Base-by-base conservation (phyloP, 2,888 invertebrate species). In the Drosophila peninsularis region DNA sequence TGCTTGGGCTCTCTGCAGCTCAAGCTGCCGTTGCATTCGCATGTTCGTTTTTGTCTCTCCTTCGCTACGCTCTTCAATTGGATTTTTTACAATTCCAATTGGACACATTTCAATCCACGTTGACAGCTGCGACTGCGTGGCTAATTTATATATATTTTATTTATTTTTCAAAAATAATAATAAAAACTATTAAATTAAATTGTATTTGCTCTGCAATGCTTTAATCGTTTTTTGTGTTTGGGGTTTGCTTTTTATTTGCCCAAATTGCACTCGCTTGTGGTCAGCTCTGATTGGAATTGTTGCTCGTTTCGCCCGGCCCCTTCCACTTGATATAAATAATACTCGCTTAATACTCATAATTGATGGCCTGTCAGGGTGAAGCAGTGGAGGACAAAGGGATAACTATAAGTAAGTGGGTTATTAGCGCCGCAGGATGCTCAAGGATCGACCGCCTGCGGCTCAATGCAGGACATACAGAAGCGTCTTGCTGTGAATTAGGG, bases 401-500 rank as follows among this genome's bases (percentile, higher is more conserved):
- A 89, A 89, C 89, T 88, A 80, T 84, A 82, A 88, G 90, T 90
- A 90, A 90, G 88, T 88, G 88, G 90, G 89, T 90, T 90, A 90
- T 90, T 90, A 90, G 84, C 90, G 70, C 90, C 84, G 84, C 87
- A 82, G 90, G 90, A 85, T 78, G 76, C 63, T 79, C 63, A 71
- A 65, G 63, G 82, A 76, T 71, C 71, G 57, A 83, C 84, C 68
- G 80, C 72, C 41, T 57, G 56, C 61, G 44, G 32, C 39, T 66
- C 70, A 64, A 58, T 75, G 75, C 78, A 68, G 78, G 50, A 72
- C 73, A 77, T 60, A 47, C 47, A 47, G 49, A 58, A 62, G 55
- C 80, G 61, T 58, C 85, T 86, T 79, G 88, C 82, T 88, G 86
- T 70, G 84, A 69, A 83, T 88, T 86, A 77, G 79, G 77, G 73